phyloP scores from a whole-genome alignment of 2,888 invertebrate genomes.

The Metalampra italica region DNA sequence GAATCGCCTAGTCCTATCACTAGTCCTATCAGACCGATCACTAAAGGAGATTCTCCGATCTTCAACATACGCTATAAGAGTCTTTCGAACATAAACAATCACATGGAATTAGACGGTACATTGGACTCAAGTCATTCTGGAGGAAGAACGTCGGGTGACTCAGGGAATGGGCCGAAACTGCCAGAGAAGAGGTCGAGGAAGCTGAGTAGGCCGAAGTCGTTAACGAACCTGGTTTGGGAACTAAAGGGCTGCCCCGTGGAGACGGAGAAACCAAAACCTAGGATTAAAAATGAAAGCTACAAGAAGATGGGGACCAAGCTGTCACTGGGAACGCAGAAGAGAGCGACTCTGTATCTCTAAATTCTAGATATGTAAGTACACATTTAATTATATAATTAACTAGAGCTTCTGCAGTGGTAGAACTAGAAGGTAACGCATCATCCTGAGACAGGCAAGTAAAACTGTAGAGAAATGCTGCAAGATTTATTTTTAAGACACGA shows the following conservation, averaged over 20 bases:
- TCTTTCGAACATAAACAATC: constrained; percentile 84
- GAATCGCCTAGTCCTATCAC: constrained; percentile 82
- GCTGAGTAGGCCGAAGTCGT: constrained; percentile 89
- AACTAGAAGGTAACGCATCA: too few species aligned
- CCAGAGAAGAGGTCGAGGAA: constrained; percentile 90
- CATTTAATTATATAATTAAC: background rate
- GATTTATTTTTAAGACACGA: too few species aligned
- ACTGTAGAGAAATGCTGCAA: too few species aligned
- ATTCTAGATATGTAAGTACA: constrained; percentile 51
- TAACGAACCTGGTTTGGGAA: constrained; percentile 94
- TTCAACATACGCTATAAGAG: constrained; percentile 87
- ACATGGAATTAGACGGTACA: constrained; percentile 89
- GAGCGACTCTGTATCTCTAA: constrained; percentile 79
- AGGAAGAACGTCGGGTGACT: constrained; percentile 91
- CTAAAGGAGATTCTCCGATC: constrained; percentile 85
- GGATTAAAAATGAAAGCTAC: constrained; percentile 70
- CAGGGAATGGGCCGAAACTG: constrained; percentile 85
- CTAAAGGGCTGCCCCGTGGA: constrained; percentile 72
- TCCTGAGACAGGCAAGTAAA: too few species aligned
- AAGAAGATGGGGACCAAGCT: constrained; percentile 74
- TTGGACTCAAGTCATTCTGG: constrained; percentile 94
- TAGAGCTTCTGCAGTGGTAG: too few species aligned
- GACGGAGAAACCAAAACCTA: constrained; percentile 70
- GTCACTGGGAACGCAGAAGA: constrained; percentile 73
- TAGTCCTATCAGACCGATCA: constrained; percentile 72